Base-by-base conservation (phyloP, 1,140 invertebrate species). In the Campoletis sonorensis region DNA sequence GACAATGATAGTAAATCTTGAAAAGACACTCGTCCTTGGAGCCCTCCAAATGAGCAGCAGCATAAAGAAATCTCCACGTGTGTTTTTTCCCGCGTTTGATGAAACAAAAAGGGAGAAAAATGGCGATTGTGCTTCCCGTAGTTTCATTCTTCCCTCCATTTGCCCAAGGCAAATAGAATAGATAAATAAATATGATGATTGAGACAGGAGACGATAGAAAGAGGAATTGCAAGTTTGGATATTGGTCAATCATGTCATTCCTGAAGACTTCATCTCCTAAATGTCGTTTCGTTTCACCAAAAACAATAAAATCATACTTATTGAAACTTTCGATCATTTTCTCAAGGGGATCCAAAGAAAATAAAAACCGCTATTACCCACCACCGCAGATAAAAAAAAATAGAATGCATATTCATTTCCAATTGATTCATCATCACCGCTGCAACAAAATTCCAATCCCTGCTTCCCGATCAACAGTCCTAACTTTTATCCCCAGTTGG, bases 11-110 rank as follows among this genome's bases (percentile, higher is more conserved):
- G n/a, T 15, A 51, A 40, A 61, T 77, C 51, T 37, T 23, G 21
- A 15, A 37, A 45, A 23, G 70, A 72, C 70, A 72, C 70, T 72
- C 40, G n/a, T 72, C 27, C 21, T 18, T 70, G 30, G 30, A 37
- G 40, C 15, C 68, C 10, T 21, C 16, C 0, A 33, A 40, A 70
- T n/a, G 4, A 67, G 23, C 30, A 40, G n/a, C 68, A 70, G 68
- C 68, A 37, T 37, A 15, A 37, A 40, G 16, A 72, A n/a, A 23
- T 23, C 61, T 23, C 21, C 61, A 64, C 54, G 61, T 64, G 61
- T 64, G n/a, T 26, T 26, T 64, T n/a, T 27, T 64, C 13, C 23
- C 23, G 23, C 23, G 4, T 64, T 64, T 26, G 61, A 40, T 45
- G 18, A 72, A 64, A 23, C 21, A 64, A 64, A 64, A 26, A 64